Conservation (phyloP, 2,888 invertebrate genomes). For the Drosophila paranaensis region DNA sequence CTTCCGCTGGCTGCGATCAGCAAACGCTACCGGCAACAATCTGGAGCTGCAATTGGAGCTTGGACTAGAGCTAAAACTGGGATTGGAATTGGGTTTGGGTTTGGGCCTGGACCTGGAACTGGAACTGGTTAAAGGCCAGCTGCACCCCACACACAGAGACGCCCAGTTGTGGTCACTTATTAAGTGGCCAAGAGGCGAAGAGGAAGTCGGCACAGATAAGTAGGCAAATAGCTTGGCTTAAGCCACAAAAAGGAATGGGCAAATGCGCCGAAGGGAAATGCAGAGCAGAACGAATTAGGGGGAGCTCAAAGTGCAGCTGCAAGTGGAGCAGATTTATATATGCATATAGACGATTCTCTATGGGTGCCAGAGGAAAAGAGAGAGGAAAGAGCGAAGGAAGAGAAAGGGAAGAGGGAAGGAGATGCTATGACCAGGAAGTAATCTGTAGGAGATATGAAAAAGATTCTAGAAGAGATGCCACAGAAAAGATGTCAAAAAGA, state of each 20-base stretch:
- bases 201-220: slow-evolving; percentile 73
- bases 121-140: slow-evolving; percentile 47
- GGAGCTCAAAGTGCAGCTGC: slow-evolving; percentile 18
- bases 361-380: not conserved
- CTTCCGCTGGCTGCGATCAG: slow-evolving; percentile 34
- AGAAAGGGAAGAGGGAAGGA: not conserved
- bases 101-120: slow-evolving; percentile 4
- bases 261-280: slow-evolving; percentile 16
- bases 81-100: slow-evolving; percentile 7
- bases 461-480: not conserved
- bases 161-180: slow-evolving; percentile 43
- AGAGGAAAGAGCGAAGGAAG: too few relatives aligned
- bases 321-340: slow-evolving; percentile 2
- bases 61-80: slow-evolving; percentile 12
- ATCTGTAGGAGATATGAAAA: too few relatives aligned
- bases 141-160: slow-evolving; percentile 44
- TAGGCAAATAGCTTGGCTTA: slow-evolving; percentile 56
- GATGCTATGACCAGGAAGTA: too few relatives aligned
- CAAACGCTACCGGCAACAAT: slow-evolving; percentile 76
- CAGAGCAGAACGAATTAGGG: slow-evolving; percentile 4
- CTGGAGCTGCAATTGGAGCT: slow-evolving; percentile 49
- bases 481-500: not conserved
- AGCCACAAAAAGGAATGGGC: slow-evolving; percentile 5
- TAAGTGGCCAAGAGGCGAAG: slow-evolving; percentile 50
- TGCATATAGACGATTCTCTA: not conserved